A percentile compares a stretch with the other conserved stretches of the same genome.
These are phyloP conservation scores for Amblyjoppa proteus DNA, from an alignment of 2,888 invertebrate species.

Conservation along the genomic window DNA sequence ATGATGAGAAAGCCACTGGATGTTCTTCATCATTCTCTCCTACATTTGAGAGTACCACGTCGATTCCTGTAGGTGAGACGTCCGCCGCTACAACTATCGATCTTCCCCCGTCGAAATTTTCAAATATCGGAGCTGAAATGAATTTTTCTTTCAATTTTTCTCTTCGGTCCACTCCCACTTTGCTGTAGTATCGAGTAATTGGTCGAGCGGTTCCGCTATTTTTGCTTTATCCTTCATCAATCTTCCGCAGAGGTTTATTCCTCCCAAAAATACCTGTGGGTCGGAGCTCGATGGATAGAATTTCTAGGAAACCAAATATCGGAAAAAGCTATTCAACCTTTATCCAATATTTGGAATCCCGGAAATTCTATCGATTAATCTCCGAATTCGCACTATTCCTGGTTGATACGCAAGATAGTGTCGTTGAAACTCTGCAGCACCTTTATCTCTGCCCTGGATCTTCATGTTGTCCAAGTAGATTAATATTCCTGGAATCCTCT, in stretches of 20 bases:
- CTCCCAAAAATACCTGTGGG: background rate
- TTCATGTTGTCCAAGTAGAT: slow-evolving; percentile 43
- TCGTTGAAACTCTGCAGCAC: slow-evolving; percentile 23
- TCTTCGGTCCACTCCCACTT: slow-evolving; percentile 57
- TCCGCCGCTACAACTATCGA: slow-evolving; percentile 79
- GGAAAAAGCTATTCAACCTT: background rate
- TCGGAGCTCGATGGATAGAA: slow-evolving; percentile 10
- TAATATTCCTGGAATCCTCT: slow-evolving; percentile 29
- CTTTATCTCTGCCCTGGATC: slow-evolving; percentile 11
- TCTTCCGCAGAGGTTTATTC: background rate
- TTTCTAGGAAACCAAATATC: slow-evolving; percentile 31
- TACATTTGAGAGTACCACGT: slow-evolving; percentile 68
- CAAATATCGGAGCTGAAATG: slow-evolving; percentile 51
- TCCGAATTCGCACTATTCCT: slow-evolving; percentile 20
- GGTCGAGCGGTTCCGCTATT: background rate
- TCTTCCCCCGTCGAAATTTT: slow-evolving; percentile 62
- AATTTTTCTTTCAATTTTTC: slow-evolving; percentile 61
- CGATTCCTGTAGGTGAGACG: slow-evolving; percentile 72
- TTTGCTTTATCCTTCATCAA: background rate
- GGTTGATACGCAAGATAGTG: slow-evolving; percentile 13
- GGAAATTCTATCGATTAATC: slow-evolving; percentile 36
- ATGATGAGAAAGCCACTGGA: slow-evolving; percentile 67
- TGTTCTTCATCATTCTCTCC: slow-evolving; percentile 60
- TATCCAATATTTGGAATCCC: background rate
- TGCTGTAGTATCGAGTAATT: background rate